phyloP scores from a whole-genome alignment of 2,888 invertebrate genomes.

The Hirtodrosophila alboralis region DNA sequence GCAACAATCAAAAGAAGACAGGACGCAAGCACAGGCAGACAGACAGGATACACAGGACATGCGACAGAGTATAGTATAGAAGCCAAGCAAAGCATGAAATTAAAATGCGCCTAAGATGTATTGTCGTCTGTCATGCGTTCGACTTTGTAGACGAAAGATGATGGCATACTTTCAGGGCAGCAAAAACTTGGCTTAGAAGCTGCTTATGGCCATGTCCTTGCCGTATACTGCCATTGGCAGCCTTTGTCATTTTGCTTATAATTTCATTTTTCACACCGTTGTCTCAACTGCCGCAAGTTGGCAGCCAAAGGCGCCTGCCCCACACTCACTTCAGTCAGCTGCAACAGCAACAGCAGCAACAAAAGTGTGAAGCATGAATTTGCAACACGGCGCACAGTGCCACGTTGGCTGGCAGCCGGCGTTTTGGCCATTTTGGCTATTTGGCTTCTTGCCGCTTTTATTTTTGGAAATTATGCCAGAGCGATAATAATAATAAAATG shows the following conservation, averaged over 20 bases:
- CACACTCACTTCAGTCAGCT: not conserved
- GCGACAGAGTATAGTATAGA: constrained; percentile 6
- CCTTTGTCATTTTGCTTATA: constrained; percentile 69
- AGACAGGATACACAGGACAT: constrained; percentile 11
- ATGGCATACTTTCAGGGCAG: constrained; percentile 32
- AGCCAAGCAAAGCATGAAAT: constrained; percentile 82
- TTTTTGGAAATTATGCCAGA: constrained; percentile 72
- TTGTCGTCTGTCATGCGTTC: constrained; percentile 69
- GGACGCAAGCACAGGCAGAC: too few relatives aligned
- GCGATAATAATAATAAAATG: constrained; percentile 74
- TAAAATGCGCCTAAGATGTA: constrained; percentile 82
- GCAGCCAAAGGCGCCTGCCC: constrained; percentile 29
- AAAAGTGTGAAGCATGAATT: constrained; percentile 61
- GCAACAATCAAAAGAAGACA: constrained; percentile 71
- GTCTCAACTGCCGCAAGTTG: constrained; percentile 58
- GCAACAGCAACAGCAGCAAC: constrained; percentile 20
- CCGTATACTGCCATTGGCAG: constrained; percentile 10
- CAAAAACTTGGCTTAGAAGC: not conserved
- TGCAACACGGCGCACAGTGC: constrained; percentile 20
- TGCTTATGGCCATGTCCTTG: not conserved
- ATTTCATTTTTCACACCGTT: constrained; percentile 80
- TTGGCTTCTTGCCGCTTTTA: constrained; percentile 28
- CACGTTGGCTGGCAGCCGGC: constrained; percentile 39
- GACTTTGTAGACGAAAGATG: constrained; percentile 47
- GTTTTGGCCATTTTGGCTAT: too few relatives aligned